phyloP scores from a whole-genome alignment of 1,140 invertebrate genomes.

The Oncopodura yosiiana region DNA sequence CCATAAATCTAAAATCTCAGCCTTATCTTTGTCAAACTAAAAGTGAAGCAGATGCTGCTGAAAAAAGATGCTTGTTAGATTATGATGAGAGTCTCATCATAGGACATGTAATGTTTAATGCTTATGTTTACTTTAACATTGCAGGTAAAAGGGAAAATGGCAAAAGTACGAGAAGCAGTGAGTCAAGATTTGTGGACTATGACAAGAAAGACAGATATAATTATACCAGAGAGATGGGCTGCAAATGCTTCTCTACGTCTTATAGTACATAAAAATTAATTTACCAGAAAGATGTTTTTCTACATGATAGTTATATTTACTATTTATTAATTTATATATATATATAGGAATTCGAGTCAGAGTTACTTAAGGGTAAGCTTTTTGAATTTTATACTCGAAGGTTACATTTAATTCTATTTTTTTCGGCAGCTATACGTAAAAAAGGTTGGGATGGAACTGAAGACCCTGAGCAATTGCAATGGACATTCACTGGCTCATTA shows the following conservation, averaged over 20 bases:
- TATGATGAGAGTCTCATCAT: too few relatives aligned
- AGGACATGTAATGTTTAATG: too few relatives aligned
- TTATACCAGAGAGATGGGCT: constrained; percentile 65
- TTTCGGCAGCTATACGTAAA: constrained; percentile 72
- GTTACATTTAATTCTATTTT: too few relatives aligned
- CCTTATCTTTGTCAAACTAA: too few relatives aligned
- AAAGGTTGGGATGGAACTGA: constrained; percentile 87
- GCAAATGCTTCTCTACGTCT: constrained; percentile 40
- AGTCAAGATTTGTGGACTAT: constrained; percentile 69
- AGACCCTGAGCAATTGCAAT: constrained; percentile 61
- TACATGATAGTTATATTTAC: not conserved
- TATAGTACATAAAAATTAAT: constrained; percentile 17
- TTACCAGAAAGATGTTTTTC: not conserved
- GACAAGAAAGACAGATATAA: constrained; percentile 53
- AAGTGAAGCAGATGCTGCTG: too few relatives aligned
- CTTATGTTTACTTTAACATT: too few relatives aligned
- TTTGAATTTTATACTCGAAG: constrained; percentile 66
- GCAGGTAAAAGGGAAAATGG: constrained; percentile 71
- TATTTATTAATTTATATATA: not conserved
- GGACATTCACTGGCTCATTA: constrained; percentile 81
- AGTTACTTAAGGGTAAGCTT: constrained; percentile 46
- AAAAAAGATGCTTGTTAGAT: too few relatives aligned
- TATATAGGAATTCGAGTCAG: not conserved
- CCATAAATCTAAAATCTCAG: too few relatives aligned
- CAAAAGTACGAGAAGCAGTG: constrained; percentile 57